Evolutionary conservation across 2,113 vertebrate genomes (phyloP), one percentile per base, ranked within the genome.

Genomic region (Lepus americanus): DNA sequence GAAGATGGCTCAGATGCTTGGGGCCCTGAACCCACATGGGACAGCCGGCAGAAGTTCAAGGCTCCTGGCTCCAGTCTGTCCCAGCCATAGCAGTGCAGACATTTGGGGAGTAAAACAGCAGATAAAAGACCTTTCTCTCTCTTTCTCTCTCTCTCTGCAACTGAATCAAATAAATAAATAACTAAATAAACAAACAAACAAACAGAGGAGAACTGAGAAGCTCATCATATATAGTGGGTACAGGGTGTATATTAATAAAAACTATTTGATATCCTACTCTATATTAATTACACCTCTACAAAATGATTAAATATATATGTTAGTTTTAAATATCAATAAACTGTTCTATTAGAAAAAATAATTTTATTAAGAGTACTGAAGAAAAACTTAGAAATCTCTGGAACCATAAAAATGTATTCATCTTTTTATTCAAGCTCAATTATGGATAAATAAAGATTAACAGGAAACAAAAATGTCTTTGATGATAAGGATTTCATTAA

Each of bases 401-500:
- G 13, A 85, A 92, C 44, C 5, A 91, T 6, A 49, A 9, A 88
- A 84, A 77, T 76, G 78, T 29, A 77, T 10, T 76, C 1, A 91
- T 53, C 25, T 12, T 82, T 82, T 70, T 53, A 67, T 78, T 9
- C 80, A 72, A 83, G 69, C 1, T 44, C 63, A 49, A 90, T 12
- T 80, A 12, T 55, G 82, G 10, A 13, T 85, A 84, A 76, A 73
- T 90, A 82, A 44, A 82, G 1, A 91, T 39, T 64, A 76, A 89
- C 2, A 93, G 17, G 10, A 90, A 0, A 70, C 3, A 66, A 83
- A 90, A 76, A 59, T 83, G 12, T 67, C 17, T 93, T 76, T 77
- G 53, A 69, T 44, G 77, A 81, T 29, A 84, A 92, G 1, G 25
- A 78, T 88, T 91, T 90, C 53, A 92, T 90, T 31, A 70, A 53